These are phyloP conservation scores for Agrilus mali DNA, from an alignment of 2,888 invertebrate species.

Conservation along the genomic window DNA sequence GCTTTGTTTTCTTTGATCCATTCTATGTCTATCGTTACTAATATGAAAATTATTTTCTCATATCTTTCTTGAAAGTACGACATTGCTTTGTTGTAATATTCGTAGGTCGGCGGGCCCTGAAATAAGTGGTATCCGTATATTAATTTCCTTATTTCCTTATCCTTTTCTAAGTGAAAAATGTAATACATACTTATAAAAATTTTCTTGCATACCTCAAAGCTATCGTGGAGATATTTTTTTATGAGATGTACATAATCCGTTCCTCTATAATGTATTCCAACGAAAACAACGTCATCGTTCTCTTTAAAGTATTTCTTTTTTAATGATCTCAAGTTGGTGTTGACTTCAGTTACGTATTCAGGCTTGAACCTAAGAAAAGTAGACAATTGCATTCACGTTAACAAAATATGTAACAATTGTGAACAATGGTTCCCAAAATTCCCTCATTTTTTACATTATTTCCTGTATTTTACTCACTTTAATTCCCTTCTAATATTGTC, in stretches of 20 bases:
- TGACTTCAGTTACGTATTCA: slow-evolving; percentile 2
- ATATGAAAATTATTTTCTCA: slow-evolving; percentile 10
- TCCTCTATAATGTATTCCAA: slow-evolving; percentile 12
- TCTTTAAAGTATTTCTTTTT: slow-evolving; percentile 2
- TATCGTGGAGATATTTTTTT: slow-evolving; percentile 2
- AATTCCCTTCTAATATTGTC: slow-evolving; percentile 8
- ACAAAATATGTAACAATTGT: too few relatives aligned
- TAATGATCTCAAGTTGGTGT: slow-evolving; percentile 2
- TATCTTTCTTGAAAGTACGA: slow-evolving; percentile 10
- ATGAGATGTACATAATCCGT: slow-evolving; percentile 8
- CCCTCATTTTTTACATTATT: too few relatives aligned
- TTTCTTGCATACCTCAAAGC: neutral
- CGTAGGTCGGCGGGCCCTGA: slow-evolving; percentile 8
- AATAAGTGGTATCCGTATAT: slow-evolving; percentile 4
- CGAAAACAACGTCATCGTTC: slow-evolving; percentile 7
- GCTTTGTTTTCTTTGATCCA: slow-evolving; percentile 8
- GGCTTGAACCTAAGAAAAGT: slow-evolving; percentile 8
- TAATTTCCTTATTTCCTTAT: too few relatives aligned
- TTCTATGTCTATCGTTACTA: slow-evolving; percentile 8
- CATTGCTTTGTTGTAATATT: slow-evolving; percentile 13
- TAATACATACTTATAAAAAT: too few relatives aligned
- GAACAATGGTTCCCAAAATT: too few relatives aligned
- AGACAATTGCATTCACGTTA: too few relatives aligned
- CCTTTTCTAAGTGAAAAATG: too few relatives aligned
- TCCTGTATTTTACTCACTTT: slow-evolving; percentile 3